A percentile compares a stretch with the other conserved stretches of the same genome.
These are phyloP conservation scores for Volucella inanis DNA, from an alignment of 2,888 invertebrate species.

Conservation along the genomic window DNA sequence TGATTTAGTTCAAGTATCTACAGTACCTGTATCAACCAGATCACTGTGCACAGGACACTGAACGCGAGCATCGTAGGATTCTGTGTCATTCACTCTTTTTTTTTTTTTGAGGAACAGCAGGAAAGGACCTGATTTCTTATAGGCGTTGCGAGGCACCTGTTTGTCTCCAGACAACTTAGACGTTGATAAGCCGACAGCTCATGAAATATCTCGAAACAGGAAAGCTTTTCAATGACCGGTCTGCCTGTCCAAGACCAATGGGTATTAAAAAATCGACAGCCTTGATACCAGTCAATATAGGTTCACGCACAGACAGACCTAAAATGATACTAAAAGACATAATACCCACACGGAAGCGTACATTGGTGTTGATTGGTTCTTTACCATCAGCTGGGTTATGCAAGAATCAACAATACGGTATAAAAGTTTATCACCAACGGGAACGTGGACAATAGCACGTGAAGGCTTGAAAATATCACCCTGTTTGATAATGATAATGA, in stretches of 20 bases:
- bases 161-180: too few relatives aligned
- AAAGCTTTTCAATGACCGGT: slow-evolving; percentile 99
- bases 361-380: slow-evolving; percentile 90
- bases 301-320: slow-evolving; percentile 98
- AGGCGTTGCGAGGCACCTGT: too few relatives aligned
- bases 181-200: too few relatives aligned
- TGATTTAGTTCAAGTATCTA: too few relatives aligned
- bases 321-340: slow-evolving; percentile 99
- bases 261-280: slow-evolving; percentile 99
- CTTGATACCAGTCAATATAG: slow-evolving; percentile 99
- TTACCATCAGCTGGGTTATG: slow-evolving; percentile 96
- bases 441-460: slow-evolving; percentile 99
- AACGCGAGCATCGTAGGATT: too few relatives aligned
- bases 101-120: too few relatives aligned
- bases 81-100: too few relatives aligned
- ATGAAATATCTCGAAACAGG: too few relatives aligned
- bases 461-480: slow-evolving; percentile 99
- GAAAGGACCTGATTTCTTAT: too few relatives aligned
- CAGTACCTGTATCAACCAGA: too few relatives aligned
- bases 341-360: slow-evolving; percentile 93
- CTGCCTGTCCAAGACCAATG: slow-evolving; percentile 99
- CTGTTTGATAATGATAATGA: slow-evolving; percentile 99
- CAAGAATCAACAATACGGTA: slow-evolving; percentile 99
- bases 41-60: too few relatives aligned
- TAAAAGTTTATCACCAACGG: slow-evolving; percentile 96